A percentile compares a stretch with the other conserved stretches of the same genome.
phyloP scores from a whole-genome alignment of 2,113 vertebrate species.

The Herpetotheres cachinnans region DNA sequence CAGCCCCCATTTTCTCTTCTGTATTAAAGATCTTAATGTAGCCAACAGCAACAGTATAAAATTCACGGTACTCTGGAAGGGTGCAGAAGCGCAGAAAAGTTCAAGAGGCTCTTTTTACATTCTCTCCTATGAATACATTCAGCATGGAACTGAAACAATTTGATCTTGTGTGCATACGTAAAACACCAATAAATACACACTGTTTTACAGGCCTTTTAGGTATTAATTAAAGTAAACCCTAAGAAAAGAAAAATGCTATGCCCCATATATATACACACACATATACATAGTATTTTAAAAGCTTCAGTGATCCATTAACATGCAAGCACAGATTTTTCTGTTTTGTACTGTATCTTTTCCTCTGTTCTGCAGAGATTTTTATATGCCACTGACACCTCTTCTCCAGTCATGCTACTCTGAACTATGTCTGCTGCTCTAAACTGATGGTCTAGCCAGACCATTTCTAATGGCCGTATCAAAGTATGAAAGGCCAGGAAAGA shows the following conservation, averaged over 20 bases:
- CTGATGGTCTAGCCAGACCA: not conserved
- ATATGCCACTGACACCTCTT: not conserved
- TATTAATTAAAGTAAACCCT: not conserved
- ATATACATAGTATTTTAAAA: not conserved
- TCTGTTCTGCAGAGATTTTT: not conserved
- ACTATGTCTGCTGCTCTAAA: not conserved
- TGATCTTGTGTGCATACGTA: not conserved
- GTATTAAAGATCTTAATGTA: not conserved
- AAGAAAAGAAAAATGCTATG: not conserved
- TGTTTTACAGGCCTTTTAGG: not conserved
- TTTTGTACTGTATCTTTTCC: not conserved
- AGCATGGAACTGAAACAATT: not conserved
- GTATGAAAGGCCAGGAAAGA: not conserved
- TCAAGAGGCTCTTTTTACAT: not conserved
- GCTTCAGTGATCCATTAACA: not conserved
- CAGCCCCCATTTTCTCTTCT: not conserved
- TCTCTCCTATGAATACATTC: not conserved
- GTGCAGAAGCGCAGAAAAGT: not conserved
- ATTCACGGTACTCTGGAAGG: not conserved
- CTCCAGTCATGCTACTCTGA: not conserved
- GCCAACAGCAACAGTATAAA: conserved; percentile 12
- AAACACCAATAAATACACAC: not conserved
- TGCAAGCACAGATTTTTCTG: not conserved
- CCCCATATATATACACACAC: not conserved
- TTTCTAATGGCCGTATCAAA: not conserved